Evolutionary conservation across 2,888 invertebrate species (phyloP), one percentile per base, ranked within the genome.

Genomic region (Lagria hirta): DNA sequence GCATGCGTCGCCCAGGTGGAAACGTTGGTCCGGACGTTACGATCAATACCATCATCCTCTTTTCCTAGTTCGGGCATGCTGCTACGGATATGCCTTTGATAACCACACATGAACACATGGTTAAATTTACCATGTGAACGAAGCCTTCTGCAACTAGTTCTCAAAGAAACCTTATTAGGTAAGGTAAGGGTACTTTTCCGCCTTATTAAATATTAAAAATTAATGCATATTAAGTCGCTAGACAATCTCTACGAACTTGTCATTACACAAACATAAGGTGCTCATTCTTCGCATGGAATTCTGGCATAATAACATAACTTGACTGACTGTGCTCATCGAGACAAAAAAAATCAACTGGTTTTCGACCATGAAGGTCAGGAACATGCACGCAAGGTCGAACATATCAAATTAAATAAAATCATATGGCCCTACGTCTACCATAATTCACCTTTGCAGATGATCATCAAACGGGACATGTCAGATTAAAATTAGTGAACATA

Each of bases 1-100:
- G 52, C 52, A 52, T 52, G 52, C 52, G 52, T 46, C 22, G 38
- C 48, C 48, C 43, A 48, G 48, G 48, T 48, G 43, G 47, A 47
- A 47, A 42, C 42, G 35, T 32, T 22, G 35, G 41, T 28, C 41
- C 41, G 46, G 30, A 46, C 41, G 4, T 22, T 16, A 17, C 43
- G 51, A 51, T 51, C 48, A 49, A 51, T 49, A 51, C 37, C 42
- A 17, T 40, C 37, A 46, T 43, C 48, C 37, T 42, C 43, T 43
- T 43, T 27, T 40, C 26, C 23, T 40, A 37, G 43, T 40, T 47
- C 47, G 34, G 42, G 23, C 42, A 34, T 35, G 29, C 22, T 41
- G 26, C 24, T 17, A 32, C 26, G 33, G 38, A 29, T 23, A 14
- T 38, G 33, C 30, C 18, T 32, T 30, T n/a, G 16, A 30, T 16